Conservation (phyloP, 2,113 vertebrate species). For the Ornithorhynchus anatinus region DNA sequence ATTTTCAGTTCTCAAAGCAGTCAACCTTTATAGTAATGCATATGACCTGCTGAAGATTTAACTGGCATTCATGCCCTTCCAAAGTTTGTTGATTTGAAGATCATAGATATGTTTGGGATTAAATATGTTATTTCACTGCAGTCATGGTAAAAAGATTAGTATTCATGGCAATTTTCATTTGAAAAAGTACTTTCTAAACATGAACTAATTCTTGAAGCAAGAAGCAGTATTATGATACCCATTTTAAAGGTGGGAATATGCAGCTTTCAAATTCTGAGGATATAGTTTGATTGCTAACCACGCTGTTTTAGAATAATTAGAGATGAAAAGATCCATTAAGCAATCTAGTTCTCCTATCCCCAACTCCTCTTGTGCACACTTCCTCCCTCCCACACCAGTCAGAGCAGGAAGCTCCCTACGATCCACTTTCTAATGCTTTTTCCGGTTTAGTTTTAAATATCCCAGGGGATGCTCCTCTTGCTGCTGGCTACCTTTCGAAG, state of each 20-base stretch:
- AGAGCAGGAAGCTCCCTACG: constrained; percentile 5
- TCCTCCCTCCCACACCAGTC: neutral
- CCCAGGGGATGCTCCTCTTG: neutral
- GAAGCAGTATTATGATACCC: constrained; percentile 5
- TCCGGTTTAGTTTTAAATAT: neutral
- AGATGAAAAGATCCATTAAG: constrained; percentile 11
- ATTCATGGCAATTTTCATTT: neutral
- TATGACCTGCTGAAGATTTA: neutral
- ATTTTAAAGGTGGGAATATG: neutral
- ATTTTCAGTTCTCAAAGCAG: neutral
- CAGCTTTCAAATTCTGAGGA: neutral
- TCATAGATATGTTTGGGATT: too few relatives aligned
- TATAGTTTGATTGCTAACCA: neutral
- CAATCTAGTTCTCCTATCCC: neutral
- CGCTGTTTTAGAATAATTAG: constrained; percentile 5
- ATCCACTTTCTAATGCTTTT: neutral
- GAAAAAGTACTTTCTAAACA: constrained; percentile 14
- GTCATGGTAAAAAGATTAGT: neutral
- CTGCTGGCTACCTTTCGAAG: neutral
- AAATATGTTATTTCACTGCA: neutral
- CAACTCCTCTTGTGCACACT: neutral
- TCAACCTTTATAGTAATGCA: neutral
- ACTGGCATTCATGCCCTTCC: neutral
- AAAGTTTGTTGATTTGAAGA: neutral
- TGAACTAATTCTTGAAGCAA: constrained; percentile 10